Percentiles rank a stretch among this genome's conserved stretches.
phyloP scores from a whole-genome alignment of 2,888 invertebrate genomes.

The Sericinus montela region DNA sequence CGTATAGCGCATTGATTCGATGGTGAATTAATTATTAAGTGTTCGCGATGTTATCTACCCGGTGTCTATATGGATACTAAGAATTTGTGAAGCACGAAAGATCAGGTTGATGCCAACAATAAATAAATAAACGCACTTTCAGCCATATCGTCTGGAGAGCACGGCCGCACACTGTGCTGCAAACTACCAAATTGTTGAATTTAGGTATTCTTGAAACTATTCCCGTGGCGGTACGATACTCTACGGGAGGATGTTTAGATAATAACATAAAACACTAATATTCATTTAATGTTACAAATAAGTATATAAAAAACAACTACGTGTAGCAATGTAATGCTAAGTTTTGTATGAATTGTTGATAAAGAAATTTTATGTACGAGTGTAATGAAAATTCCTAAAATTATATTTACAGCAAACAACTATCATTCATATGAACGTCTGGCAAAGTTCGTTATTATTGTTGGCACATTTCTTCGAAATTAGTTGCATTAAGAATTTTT shows the following conservation, averaged over 20 bases:
- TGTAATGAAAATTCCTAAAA: neutral
- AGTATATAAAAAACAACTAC: no score
- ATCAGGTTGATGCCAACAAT: slow-evolving; percentile 60
- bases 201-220: slow-evolving; percentile 48
- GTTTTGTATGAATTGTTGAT: no score
- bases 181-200: slow-evolving; percentile 61
- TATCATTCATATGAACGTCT: slow-evolving; percentile 5
- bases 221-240: slow-evolving; percentile 41
- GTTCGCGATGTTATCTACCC: slow-evolving; percentile 60
- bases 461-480: slow-evolving; percentile 2
- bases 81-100: slow-evolving; percentile 54
- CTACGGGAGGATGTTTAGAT: slow-evolving; percentile 65
- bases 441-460: slow-evolving; percentile 4
- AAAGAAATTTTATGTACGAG: no score
- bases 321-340: no score
- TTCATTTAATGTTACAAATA: no score
- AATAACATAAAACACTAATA: slow-evolving; percentile 35
- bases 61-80: slow-evolving; percentile 67
- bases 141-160: slow-evolving; percentile 56
- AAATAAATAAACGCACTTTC: slow-evolving; percentile 73
- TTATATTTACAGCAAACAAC: slow-evolving; percentile 12
- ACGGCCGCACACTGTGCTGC: slow-evolving; percentile 55
- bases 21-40: slow-evolving; percentile 42
- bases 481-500: neutral
- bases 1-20: slow-evolving; percentile 45